phyloP scores from a whole-genome alignment of 2,888 invertebrate genomes.

The Sinotaia quadrata region DNA sequence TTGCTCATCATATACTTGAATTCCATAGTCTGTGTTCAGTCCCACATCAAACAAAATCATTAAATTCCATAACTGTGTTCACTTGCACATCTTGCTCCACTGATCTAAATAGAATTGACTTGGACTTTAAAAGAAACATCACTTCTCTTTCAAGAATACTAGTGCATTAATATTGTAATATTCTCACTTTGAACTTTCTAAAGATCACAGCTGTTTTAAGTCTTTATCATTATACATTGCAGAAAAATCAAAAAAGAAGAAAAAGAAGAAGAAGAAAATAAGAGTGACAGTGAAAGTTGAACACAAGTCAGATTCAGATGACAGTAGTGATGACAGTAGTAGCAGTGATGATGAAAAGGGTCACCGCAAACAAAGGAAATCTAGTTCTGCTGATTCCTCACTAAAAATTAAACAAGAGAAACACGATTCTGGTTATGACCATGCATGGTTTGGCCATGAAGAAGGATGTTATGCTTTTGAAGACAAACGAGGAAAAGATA shows the following conservation, averaged over 20 bases:
- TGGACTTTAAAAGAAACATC: too few species aligned
- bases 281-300: conserved; percentile 31
- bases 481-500: neutral
- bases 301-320: conserved; percentile 10
- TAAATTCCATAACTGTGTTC: too few species aligned
- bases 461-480: neutral
- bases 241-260: conserved; percentile 35
- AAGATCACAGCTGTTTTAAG: too few species aligned
- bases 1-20: too few species aligned
- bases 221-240: too few species aligned
- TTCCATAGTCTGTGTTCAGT: too few species aligned
- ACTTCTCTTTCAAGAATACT: too few species aligned
- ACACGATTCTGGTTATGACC: conserved; percentile 46
- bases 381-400: neutral
- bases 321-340: conserved; percentile 6
- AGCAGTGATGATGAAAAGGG: conserved; percentile 5
- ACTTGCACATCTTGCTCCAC: too few species aligned
- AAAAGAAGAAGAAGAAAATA: conserved; percentile 59
- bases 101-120: too few species aligned
- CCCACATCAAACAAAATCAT: too few species aligned
- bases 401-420: conserved; percentile 48
- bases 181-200: neutral
- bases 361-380: neutral
- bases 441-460: conserved; percentile 25
- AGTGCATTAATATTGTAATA: neutral